Base-by-base conservation (phyloP, 2,888 invertebrate genomes). In the Tubiluchus corallicola region DNA sequence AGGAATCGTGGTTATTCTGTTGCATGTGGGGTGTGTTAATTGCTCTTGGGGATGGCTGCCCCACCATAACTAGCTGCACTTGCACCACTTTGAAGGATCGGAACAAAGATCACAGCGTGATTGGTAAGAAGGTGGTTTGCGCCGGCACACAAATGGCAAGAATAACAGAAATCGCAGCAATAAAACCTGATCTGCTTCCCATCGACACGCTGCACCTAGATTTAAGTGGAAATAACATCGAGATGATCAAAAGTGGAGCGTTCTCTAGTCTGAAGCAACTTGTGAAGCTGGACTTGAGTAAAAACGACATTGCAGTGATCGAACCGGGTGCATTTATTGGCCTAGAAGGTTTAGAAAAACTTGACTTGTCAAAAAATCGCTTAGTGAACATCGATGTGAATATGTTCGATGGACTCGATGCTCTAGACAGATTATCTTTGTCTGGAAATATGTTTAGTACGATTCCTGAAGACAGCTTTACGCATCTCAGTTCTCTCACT, bases 91-190 rank as follows among this genome's bases (percentile, higher is more conserved):
- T 29, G 29, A 9, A n/a, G 9, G 29, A 9, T 9, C 29, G 29
- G 9, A 29, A 9, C 29, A n/a, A 29, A n/a, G 29, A 29, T 9
- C 29, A n/a, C 9, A 9, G 9, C 29, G 29, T 29, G 9, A 29
- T 29, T n/a, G 29, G 29, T n/a, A 29, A 29, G 29, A 29, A 29
- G 29, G 29, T 29, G 9, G 29, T 29, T n/a, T 29, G 29, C 29
- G 29, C 29, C 9, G 29, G 29, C 29, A 29, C 9, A n/a, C 29
- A 9, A n/a, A n/a, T 9, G 9, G n/a, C 9, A 9, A n/a, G 9
- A n/a, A 29, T 29, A 9, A 29, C 29, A n/a, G 9, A 29, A 9
- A n/a, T 29, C 29, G 29, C 29, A 9, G 29, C 29, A 9, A 29
- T 29, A 9, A 29, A 29, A n/a, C 29, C 29, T 9, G 29, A 29